phyloP scores from a whole-genome alignment of 1,140 invertebrate species.

The Potamilus streckersoni region DNA sequence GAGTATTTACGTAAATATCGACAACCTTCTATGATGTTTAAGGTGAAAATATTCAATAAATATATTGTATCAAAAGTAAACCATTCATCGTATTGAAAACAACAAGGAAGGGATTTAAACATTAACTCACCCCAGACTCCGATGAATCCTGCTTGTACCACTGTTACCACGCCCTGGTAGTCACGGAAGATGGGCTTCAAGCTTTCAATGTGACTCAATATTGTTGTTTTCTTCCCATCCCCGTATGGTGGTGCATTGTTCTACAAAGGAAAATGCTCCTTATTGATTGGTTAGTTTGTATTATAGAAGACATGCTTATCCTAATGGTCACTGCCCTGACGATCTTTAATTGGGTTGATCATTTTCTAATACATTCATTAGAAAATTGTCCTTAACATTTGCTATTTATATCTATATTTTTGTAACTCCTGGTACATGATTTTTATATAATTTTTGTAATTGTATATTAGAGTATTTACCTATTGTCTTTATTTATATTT shows the following conservation, averaged over 20 bases:
- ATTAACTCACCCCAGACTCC: conserved; percentile 29
- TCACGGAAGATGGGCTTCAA: conserved; percentile 25
- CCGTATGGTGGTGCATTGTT: conserved; percentile 25
- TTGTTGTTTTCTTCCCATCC: conserved; percentile 24
- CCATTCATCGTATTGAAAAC: not conserved
- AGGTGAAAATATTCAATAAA: not conserved
- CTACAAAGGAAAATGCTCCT: not conserved
- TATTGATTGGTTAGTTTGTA: not conserved
- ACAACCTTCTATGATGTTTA: too few relatives aligned
- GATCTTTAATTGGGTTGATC: not conserved
- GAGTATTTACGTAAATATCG: not conserved
- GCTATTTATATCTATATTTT: too few relatives aligned
- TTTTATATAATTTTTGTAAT: too few relatives aligned
- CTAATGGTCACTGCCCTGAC: not conserved
- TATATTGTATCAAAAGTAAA: not conserved
- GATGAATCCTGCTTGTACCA: conserved; percentile 35
- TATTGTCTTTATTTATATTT: too few relatives aligned
- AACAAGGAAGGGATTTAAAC: not conserved
- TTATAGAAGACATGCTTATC: not conserved
- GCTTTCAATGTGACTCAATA: conserved; percentile 33
- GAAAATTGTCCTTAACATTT: not conserved
- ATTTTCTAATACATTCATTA: not conserved
- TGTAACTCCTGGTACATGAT: too few relatives aligned
- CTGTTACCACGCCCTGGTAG: conserved; percentile 24
- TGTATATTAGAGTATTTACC: too few relatives aligned